phyloP scores from a whole-genome alignment of 2,797 vertebrate genomes.

The Synanceia verrucosa region DNA sequence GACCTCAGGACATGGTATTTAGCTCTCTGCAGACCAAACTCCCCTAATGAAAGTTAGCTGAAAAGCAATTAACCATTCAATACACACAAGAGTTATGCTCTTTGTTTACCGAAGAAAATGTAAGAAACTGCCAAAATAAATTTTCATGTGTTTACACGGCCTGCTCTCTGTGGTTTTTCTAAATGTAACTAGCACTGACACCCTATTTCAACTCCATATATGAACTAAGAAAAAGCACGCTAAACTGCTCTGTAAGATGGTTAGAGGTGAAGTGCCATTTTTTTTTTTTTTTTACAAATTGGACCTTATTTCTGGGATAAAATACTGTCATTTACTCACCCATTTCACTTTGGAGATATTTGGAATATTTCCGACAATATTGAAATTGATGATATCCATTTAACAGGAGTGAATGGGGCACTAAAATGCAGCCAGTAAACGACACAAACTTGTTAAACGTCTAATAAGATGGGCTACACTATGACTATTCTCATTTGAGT shows the following conservation, averaged over 20 bases:
- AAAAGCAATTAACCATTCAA: conserved; percentile 24
- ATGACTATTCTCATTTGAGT: no score
- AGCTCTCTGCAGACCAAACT: conserved; percentile 22
- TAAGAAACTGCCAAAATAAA: conserved; percentile 20
- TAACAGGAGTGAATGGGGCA: no score
- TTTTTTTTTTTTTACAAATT: neutral
- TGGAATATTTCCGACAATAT: no score
- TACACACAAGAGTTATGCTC: conserved; percentile 13
- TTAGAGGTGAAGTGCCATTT: neutral
- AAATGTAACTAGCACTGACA: neutral
- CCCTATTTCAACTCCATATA: neutral
- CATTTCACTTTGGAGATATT: no score
- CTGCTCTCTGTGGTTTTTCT: neutral
- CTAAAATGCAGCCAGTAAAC: no score
- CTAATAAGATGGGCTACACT: no score
- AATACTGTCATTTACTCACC: no score
- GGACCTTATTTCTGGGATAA: no score
- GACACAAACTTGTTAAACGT: no score
- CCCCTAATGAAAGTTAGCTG: conserved; percentile 10
- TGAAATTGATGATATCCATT: no score
- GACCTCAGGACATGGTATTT: conserved; percentile 48
- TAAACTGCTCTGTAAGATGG: no score
- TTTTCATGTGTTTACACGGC: conserved; percentile 20
- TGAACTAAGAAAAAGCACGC: neutral
- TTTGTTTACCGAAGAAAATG: conserved; percentile 32